phyloP scores from a whole-genome alignment of 2,113 vertebrate genomes.

The Arizona elegans region DNA sequence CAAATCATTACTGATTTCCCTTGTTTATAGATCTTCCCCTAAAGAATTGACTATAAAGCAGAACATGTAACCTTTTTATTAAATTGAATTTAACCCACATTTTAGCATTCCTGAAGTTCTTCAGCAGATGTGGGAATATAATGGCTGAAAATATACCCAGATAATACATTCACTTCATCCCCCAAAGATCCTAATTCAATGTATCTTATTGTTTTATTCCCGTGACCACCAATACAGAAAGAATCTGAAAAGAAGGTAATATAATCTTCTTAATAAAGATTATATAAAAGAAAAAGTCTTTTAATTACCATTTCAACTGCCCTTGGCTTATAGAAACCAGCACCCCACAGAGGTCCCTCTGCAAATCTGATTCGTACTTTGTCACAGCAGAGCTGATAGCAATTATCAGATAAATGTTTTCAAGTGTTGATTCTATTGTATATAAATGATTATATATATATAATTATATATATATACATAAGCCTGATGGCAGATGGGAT shows the following conservation, averaged over 20 bases:
- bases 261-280: conserved; percentile 72
- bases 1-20: neutral
- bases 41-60: neutral
- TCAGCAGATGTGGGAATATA: neutral
- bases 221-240: conserved; percentile 55
- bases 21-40: neutral
- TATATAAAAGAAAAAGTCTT: conserved; percentile 71
- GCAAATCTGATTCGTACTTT: conserved; percentile 64
- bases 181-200: conserved; percentile 38
- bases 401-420: conserved; percentile 54
- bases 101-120: neutral
- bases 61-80: neutral
- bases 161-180: conserved; percentile 37
- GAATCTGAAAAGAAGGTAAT: conserved; percentile 41
- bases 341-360: conserved; percentile 49
- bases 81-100: neutral
- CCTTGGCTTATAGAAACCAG: conserved; percentile 55
- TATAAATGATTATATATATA: too few relatives aligned
- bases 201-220: conserved; percentile 61
- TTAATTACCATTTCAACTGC: conserved; percentile 69
- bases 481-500: too few relatives aligned
- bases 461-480: too few relatives aligned
- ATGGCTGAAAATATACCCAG: neutral
- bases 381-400: conserved; percentile 56
- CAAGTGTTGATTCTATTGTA: conserved; percentile 24